Conservation (phyloP, 2,888 invertebrate genomes). For the Lasioglossum leucozonium region DNA sequence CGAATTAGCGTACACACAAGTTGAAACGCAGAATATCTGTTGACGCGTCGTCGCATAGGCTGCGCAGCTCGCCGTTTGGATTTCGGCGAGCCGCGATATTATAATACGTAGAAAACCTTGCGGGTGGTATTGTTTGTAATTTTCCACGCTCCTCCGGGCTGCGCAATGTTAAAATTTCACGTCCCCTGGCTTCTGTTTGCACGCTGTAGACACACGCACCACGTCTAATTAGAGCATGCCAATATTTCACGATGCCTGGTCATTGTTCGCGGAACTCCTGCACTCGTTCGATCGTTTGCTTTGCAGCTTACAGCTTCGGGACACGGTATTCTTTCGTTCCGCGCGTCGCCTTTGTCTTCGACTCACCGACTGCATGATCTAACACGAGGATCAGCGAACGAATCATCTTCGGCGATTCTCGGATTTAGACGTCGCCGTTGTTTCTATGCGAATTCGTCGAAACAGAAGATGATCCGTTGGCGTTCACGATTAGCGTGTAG, state of each 20-base stretch:
- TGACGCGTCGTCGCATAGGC: conserved; percentile 13
- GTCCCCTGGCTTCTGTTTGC: conserved; percentile 28
- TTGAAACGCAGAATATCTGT: conserved; percentile 5
- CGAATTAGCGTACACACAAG: background rate
- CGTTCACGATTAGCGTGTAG: background rate
- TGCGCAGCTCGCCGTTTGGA: conserved; percentile 21
- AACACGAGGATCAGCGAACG: background rate
- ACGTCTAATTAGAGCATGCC: conserved; percentile 44
- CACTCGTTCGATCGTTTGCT: background rate
- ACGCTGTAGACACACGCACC: conserved; percentile 1
- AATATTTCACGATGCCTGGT: conserved; percentile 36
- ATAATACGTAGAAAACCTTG: background rate
- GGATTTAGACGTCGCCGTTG: background rate
- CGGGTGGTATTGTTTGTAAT: background rate
- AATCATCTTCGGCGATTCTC: background rate
- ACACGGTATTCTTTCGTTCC: background rate
- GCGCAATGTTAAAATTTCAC: conserved; percentile 38
- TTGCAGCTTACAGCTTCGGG: background rate
- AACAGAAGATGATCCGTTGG: conserved; percentile 20
- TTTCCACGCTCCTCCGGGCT: conserved; percentile 14
- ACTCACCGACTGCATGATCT: background rate
- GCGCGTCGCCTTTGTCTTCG: background rate
- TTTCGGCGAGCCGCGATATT: conserved; percentile 47
- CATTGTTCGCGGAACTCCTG: background rate
- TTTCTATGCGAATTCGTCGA: background rate